Evolutionary conservation across 2,797 vertebrate genomes (phyloP).

Genomic region (Myotis findleyi): DNA sequence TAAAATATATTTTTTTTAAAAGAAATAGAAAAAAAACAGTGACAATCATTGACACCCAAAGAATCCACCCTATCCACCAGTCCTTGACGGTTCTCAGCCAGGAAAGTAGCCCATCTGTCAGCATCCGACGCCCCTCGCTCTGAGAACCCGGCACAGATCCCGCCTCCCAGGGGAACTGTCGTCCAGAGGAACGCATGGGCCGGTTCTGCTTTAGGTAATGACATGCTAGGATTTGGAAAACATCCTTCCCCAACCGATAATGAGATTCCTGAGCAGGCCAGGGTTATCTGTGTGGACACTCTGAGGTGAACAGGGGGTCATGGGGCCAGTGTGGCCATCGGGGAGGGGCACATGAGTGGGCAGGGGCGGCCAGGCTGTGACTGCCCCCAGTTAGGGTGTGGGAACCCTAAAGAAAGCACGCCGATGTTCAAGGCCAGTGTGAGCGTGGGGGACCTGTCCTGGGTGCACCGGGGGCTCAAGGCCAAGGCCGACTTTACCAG

Average conservation of each 20-base stretch:
- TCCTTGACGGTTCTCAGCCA: background rate
- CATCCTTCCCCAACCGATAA: background rate
- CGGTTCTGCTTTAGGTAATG: constrained; percentile 8
- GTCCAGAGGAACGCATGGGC: constrained; percentile 12
- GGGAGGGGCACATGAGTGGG: background rate
- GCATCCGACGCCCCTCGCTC: background rate
- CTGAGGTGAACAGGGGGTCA: background rate
- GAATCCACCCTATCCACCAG: background rate
- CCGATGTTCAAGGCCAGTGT: too few relatives aligned
- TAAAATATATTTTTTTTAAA: background rate
- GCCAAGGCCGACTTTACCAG: too few relatives aligned
- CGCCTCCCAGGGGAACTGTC: background rate
- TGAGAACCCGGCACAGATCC: background rate
- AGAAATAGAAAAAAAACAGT: background rate
- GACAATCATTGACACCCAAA: background rate
- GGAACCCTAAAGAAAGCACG: too few relatives aligned
- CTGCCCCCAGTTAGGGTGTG: background rate
- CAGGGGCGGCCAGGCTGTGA: background rate
- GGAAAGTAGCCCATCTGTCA: constrained; percentile 36
- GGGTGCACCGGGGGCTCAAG: too few relatives aligned
- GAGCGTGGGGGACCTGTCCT: too few relatives aligned
- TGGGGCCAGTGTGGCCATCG: background rate
- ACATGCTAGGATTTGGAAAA: background rate
- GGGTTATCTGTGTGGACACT: background rate
- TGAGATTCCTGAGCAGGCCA: background rate